Base-by-base conservation (phyloP, 2,797 vertebrate species). In the Smutsia temminckii region DNA sequence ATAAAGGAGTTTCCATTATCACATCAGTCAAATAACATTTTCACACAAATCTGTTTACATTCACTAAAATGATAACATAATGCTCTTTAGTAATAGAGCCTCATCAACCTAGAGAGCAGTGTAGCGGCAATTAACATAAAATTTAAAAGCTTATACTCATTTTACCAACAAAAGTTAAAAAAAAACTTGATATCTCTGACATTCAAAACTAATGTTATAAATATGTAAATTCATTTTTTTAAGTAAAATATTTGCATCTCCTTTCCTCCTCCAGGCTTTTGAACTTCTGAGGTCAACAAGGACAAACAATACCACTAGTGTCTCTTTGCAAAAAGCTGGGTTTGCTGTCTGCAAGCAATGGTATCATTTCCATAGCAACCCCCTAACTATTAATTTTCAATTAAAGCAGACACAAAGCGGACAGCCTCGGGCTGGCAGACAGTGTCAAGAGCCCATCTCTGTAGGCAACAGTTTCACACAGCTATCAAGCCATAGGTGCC, bases 231-330 rank as follows among this genome's bases (percentile, higher is more conserved):
- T 98, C 98, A 40, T 98, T 99, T 99, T 98, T 99, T 98, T 57
- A 99, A 99, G 98, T 99, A 99, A 99, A 99, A 99, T 99, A 99
- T 99, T 99, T 99, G 98, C 98, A 99, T 99, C 98, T 99, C 99
- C 98, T 98, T 98, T 98, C 98, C 98, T 99, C 98, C 98, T 99
- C 97, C 98, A 98, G 98, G 98, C 99, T 99, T 99, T 99, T 99
- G 99, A 98, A 99, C 99, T 99, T 99, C 99, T 99, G 99, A 99
- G 99, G 99, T 99, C 99, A 99, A 99, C 99, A 98, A 99, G 99
- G 99, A 99, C 99, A 99, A 99, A 99, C 99, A 99, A 99, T 99
- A 99, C 99, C 99, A 99, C 99, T 99, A 99, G 99, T 99, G 98
- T 99, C 99, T 99, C 99, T 99, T 99, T 99, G 99, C 98, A 99